Conservation (phyloP, 2,797 vertebrate genomes). For the Danio tinwini region DNA sequence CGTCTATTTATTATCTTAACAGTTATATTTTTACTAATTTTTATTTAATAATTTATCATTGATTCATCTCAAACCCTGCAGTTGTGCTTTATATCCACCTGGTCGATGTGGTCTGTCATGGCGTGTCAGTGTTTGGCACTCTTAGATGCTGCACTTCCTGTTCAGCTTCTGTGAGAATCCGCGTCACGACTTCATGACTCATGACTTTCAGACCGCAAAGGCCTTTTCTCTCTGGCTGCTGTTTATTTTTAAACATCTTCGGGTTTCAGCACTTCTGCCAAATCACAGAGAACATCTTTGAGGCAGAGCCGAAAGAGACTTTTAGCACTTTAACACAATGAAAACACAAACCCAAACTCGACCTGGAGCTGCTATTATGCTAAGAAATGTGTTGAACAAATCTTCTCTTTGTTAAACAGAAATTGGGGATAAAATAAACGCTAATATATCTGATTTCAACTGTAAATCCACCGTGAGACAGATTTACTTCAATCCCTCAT, state of each 20-base stretch:
- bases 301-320: not conserved
- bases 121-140: too few relatives aligned
- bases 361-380: not conserved
- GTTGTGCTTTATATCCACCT: too few relatives aligned
- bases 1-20: too few relatives aligned
- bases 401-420: too few relatives aligned
- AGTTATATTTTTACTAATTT: too few relatives aligned
- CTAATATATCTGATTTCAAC: too few relatives aligned
- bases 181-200: slow-evolving; percentile 28
- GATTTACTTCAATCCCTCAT: too few relatives aligned
- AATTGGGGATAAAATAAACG: too few relatives aligned
- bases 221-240: slow-evolving; percentile 11
- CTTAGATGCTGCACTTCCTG: slow-evolving; percentile 9
- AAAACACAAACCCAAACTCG: not conserved
- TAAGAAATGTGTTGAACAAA: too few relatives aligned
- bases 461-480: too few relatives aligned
- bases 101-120: not conserved
- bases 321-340: not conserved
- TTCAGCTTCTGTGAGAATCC: slow-evolving; percentile 24
- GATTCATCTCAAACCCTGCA: too few relatives aligned
- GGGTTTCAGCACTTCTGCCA: slow-evolving; percentile 3
- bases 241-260: slow-evolving; percentile 6
- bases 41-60: too few relatives aligned
- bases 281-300: not conserved
- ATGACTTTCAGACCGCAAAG: not conserved